Base-by-base conservation (phyloP, 2,888 invertebrate genomes). In the Euplexia lucipara region DNA sequence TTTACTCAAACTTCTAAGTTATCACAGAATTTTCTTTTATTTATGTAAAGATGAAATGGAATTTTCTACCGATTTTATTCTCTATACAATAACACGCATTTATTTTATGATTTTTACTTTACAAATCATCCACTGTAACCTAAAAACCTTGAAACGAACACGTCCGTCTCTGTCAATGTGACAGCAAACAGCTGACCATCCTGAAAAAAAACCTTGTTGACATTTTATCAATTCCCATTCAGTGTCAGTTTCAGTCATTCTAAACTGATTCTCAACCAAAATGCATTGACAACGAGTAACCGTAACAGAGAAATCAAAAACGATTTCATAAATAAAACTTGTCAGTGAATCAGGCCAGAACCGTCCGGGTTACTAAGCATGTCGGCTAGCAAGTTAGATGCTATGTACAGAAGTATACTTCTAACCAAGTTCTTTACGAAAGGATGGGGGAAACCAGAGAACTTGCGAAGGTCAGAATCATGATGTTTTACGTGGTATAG, bases 381-480 rank as follows among this genome's bases (percentile, higher is more conserved):
- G 96, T 95, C 96, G 75, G 92, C 96, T 62, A 96, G 96, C 84
- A 96, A 94, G 84, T 92, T 98, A 83, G 98, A 98, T 90, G 97
- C 97, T 69, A 95, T 98, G 57, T 99, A 99, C 90, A 96, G 99
- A 79, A 97, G 97, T 88, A 96, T 99, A 87, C 96, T 99, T 62
- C 95, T 99, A 63, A 98, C 98, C 1, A 98, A 97, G 91, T 98
- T 99, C 91, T 99, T 99, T 88, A 98, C 98, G 1, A 98, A 98
- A 95, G 99, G 99, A 84, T 99, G 99, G 99, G 99, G 99, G 7
- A 97, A 98, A 88, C 98, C 99, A 26, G 98, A 98, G 84, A 98
- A 98, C 91, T 96, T 99, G 64, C 97, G 97, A 92, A 97, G 97
- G 98, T 98, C 85, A 88, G 82, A 64, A 65, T 62, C 53, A 65